Evolutionary conservation across 2,888 invertebrate genomes (phyloP), one percentile per base, ranked within the genome.

Genomic region (Andrena dorsata): DNA sequence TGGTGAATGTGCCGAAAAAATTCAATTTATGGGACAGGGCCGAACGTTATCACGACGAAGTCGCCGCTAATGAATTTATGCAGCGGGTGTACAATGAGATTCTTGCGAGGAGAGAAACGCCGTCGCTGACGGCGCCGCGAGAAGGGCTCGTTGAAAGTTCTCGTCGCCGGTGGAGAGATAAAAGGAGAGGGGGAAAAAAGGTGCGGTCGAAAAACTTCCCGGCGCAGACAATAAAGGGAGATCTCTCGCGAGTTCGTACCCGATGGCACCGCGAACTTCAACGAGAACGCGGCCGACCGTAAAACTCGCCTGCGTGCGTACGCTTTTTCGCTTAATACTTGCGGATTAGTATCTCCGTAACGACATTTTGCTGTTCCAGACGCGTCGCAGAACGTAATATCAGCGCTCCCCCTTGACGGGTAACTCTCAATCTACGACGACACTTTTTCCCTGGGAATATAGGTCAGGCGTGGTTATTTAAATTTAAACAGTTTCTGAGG

Each of bases 41-140:
- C 41, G 26, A 58, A 70, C 47, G 41, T 72, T 64, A 51, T 64
- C 69, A 26, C 35, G 26, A 6, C 49, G 32, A 61, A 60, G 58
- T 66, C 61, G 51, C 32, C 58, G 30, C 70, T 86, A 77, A 85
- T 85, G 73, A 83, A 82, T 82, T 75, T 86, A 73, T 83, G 56
- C 72, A 65, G 58, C 32, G 60, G 41, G 41, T 53, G 47, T 23
- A 70, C 73, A 83, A 80, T 75, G 80, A 77, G 74, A 76, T 74
- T 41, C 75, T 56, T 35, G 60, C 64, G 26, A 16, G 32, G 58
- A 49, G 73, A 69, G 74, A 77, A 73, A 64, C 35, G 76, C 47
- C 78, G 60, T 75, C 30, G n/a, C 28, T 72, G 49, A 70, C 74
- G 68, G 23, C 30, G 28, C n/a, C 49, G 65, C 60, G 47, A 49